Evolutionary conservation across 64 coral and sea anemone species (phyloP).

Genomic region (Montipora foliosa): DNA sequence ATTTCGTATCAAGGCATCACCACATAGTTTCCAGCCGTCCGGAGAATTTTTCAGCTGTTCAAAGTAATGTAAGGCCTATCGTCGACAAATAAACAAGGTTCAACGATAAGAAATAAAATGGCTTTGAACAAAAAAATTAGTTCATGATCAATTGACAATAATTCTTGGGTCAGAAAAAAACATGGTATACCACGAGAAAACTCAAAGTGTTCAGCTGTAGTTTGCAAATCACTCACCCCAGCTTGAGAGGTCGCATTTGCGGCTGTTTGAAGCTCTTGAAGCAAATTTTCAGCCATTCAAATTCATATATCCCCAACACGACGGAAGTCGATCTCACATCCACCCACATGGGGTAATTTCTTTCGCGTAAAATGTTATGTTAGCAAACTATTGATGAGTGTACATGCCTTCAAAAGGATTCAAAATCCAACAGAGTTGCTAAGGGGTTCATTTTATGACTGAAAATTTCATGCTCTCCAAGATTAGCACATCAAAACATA

Average conservation of each 20-base stretch:
- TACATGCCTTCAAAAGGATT: background rate
- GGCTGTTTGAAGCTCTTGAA: constrained; percentile 65
- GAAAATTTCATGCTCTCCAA: constrained; percentile 15
- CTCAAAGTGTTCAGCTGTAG: background rate
- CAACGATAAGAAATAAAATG: too few species aligned
- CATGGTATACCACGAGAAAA: too few species aligned
- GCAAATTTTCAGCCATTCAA: constrained; percentile 68
- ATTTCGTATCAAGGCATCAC: constrained; percentile 80
- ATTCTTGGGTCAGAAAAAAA: too few species aligned
- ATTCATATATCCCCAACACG: background rate
- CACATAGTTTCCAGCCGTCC: constrained; percentile 96
- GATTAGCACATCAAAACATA: constrained; percentile 30
- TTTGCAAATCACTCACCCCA: constrained; percentile 32
- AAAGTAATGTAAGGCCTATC: constrained; percentile 87
- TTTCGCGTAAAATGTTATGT: background rate
- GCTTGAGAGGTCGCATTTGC: constrained; percentile 68
- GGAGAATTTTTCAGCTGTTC: constrained; percentile 91
- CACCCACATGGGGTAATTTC: constrained; percentile 2
- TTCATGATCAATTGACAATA: too few species aligned
- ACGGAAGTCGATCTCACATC: background rate
- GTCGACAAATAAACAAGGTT: background rate
- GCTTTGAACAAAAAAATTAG: background rate
- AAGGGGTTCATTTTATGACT: background rate
- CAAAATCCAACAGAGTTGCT: background rate
- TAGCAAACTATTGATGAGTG: background rate